Conservation (phyloP, 1,140 invertebrate species). For the Carposina sasakii region DNA sequence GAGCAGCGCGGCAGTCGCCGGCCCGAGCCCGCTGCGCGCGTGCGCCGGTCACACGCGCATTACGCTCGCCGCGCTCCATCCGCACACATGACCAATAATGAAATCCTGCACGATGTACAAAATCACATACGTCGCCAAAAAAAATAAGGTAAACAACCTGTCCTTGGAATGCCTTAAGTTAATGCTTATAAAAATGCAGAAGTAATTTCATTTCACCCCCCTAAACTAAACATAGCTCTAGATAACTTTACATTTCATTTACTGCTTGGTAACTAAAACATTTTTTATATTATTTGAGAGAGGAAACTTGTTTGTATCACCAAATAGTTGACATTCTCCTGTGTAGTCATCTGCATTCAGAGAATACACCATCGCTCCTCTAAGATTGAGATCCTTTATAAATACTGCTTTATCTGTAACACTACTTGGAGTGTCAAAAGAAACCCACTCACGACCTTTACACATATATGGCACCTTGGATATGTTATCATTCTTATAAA, state of each 20-base stretch:
- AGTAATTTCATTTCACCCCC: neutral
- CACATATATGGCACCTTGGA: slow-evolving; percentile 86
- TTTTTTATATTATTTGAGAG: slow-evolving; percentile 41
- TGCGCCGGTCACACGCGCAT: slow-evolving; percentile 17
- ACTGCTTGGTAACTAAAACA: slow-evolving; percentile 18
- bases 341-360: slow-evolving; percentile 82
- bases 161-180: neutral
- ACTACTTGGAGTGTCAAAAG: slow-evolving; percentile 87
- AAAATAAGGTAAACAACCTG: slow-evolving; percentile 49
- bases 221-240: neutral
- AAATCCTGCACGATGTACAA: slow-evolving; percentile 62
- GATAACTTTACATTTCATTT: neutral
- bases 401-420: slow-evolving; percentile 81
- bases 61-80: slow-evolving; percentile 12
- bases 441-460: slow-evolving; percentile 86
- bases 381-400: slow-evolving; percentile 76
- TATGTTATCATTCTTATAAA: slow-evolving; percentile 76
- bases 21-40: slow-evolving; percentile 13
- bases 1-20: slow-evolving; percentile 24
- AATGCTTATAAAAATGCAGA: slow-evolving; percentile 1
- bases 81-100: slow-evolving; percentile 29
- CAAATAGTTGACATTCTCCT: slow-evolving; percentile 27
- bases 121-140: slow-evolving; percentile 61
- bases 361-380: slow-evolving; percentile 85
- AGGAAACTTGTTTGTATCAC: slow-evolving; percentile 39